Evolutionary conservation across 2,888 invertebrate species (phyloP).

Genomic region (Agrochola litura): DNA sequence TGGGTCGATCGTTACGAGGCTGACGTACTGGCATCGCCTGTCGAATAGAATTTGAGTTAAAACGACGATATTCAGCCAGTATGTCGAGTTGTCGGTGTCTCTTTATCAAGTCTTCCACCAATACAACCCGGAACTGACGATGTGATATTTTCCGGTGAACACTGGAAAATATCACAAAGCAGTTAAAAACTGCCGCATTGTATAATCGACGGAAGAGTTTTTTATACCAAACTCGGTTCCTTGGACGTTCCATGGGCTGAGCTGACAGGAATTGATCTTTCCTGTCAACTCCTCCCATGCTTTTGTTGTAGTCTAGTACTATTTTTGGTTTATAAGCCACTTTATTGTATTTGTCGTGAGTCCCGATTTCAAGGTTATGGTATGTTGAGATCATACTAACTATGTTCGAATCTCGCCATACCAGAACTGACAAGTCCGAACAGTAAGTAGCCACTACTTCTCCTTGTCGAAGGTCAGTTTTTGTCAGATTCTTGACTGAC

Average conservation of each 20-base stretch:
- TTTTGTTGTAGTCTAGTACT: conserved; percentile 1
- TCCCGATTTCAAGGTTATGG: not conserved
- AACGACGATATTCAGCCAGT: not conserved
- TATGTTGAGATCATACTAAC: conserved; percentile 15
- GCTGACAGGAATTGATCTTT: not conserved
- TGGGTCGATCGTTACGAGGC: not conserved
- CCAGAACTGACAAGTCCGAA: not conserved
- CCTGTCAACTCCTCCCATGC: conserved; percentile 10
- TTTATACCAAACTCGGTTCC: not conserved
- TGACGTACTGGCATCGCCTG: not conserved
- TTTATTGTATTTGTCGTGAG: not conserved
- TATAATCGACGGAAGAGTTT: no score
- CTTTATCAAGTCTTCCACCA: not conserved
- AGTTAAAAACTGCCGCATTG: not conserved
- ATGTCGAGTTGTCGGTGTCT: not conserved
- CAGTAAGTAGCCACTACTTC: conserved; percentile 17
- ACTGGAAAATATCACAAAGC: conserved; percentile 11
- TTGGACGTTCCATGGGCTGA: not conserved
- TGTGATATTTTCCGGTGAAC: conserved; percentile 9
- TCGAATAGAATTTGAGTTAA: not conserved
- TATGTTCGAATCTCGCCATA: conserved; percentile 14
- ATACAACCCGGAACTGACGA: not conserved
- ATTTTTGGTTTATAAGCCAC: not conserved
- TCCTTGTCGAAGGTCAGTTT: conserved; percentile 18
- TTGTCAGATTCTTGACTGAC: conserved; percentile 8